Evolutionary conservation across 2,888 invertebrate genomes (phyloP), one percentile per base, ranked within the genome.

Genomic region (Neoscelio sp.): DNA sequence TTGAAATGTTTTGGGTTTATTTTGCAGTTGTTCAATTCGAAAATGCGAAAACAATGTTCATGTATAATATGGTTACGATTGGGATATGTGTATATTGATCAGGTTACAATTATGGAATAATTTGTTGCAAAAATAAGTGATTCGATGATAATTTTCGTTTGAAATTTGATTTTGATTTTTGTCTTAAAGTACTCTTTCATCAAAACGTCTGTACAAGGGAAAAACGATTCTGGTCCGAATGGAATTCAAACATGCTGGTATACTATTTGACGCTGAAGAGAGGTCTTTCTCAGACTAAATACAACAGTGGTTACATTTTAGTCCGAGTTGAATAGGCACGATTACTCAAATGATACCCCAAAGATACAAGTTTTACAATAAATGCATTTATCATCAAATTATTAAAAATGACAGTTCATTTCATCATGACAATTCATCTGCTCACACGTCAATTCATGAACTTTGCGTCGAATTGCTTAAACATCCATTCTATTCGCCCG

Each of bases 181-280:
- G 15, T 33, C 33, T 58, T 50, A 28, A 65, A 65, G 50, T 40
- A 15, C 20, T 13, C 52, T 58, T 65, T 65, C 58, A 67, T 74
- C 58, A 48, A 54, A 54, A 65, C 35, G 56, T 73, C 12, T 54
- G 5, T 38, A 64, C 56, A 42, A 74, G 64, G 40, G 54, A 52
- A 62, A 23, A 64, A 64, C 56, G 56, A 38, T 56, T 52, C 35
- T 38, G n/a, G 40, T 33, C 46, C 23, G 38, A 58, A 67, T 50
- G 65, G 65, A 75, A 44, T 75, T 68, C 52, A 62, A 68, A 62
- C 75, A 68, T 75, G 68, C 75, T 75, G 75, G 75, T 67, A 75
- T 20, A 68, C 62, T 67, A 58, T 75, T 75, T 52, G 67, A 62
- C 6, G 40, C 23, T 75, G 38, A 75, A 75, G 67, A 62, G 52